Conservation (phyloP, 2,797 vertebrate species). For the Malacoctenus gilli region DNA sequence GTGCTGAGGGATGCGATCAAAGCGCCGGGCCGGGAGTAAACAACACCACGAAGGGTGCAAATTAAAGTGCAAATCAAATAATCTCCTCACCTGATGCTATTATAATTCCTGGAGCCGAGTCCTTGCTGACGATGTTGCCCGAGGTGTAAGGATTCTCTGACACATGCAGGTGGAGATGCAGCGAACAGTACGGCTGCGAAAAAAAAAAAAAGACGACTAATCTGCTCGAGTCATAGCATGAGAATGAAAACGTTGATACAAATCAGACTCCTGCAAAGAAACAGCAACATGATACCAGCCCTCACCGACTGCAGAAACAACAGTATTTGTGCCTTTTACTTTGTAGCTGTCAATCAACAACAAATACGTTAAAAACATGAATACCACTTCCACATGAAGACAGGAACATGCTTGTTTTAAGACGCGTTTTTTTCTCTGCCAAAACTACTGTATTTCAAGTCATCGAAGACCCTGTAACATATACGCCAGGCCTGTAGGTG, state of each 20-base stretch:
- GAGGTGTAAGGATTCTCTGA: conserved; percentile 97
- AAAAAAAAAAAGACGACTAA: conserved; percentile 45
- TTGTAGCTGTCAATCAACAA: no score
- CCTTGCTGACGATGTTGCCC: conserved; percentile 93
- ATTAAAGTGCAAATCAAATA: conserved; percentile 47
- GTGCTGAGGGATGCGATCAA: conserved; percentile 20
- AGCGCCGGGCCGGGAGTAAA: conserved; percentile 23
- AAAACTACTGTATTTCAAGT: no score
- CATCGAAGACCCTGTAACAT: no score
- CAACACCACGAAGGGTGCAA: conserved; percentile 38
- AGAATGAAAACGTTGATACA: conserved; percentile 13
- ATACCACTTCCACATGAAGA: no score
- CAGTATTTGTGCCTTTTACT: no score
- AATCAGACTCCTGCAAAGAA: background rate
- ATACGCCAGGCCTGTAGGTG: no score
- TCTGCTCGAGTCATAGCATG: conserved; percentile 17
- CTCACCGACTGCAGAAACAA: background rate
- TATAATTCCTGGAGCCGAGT: conserved; percentile 92
- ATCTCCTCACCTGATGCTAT: conserved; percentile 89
- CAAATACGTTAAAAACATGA: no score
- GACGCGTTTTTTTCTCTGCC: no score
- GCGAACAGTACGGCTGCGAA: conserved; percentile 88
- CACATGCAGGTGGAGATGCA: conserved; percentile 93
- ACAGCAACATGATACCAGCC: background rate
- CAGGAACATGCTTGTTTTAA: no score